Evolutionary conservation across 2,113 vertebrate genomes (phyloP), one percentile per base, ranked within the genome.

Genomic region (Anthoscopus minutus): DNA sequence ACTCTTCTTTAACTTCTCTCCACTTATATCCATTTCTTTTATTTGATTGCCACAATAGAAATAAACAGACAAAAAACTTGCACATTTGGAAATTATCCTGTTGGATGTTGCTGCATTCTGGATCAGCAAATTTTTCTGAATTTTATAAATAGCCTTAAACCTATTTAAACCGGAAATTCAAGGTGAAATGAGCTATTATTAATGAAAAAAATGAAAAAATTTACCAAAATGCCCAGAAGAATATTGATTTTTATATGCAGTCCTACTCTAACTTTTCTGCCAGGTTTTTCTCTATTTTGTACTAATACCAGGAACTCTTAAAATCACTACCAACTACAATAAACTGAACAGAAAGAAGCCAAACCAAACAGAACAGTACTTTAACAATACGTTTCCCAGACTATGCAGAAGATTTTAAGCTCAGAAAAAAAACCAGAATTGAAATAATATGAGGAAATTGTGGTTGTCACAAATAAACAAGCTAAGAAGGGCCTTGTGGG

Each of bases 361-460:
- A 69, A 61, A n/a, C 13, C n/a, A 62, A 78, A 64, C 17, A 56
- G 19, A 74, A 31, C 8, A 66, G 12, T 21, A 67, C 8, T 64
- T 92, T 24, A 30, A 57, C 23, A 77, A 3, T 9, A 61, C 24
- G 5, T 73, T 92, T 79, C 48, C 35, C 40, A 42, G 13, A 12
- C 30, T 27, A 64, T 7, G 18, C 19, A 15, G 28, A 81, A 77
- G 8, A 77, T n/a, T 72, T 91, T 56, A 82, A 70, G 38, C 27
- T 56, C 15, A 82, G 6, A 51, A 70, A 78, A 88, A 81, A 77
- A 56, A 11, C 35, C 16, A 54, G 27, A 91, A 87, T 30, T 67
- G 30, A 94, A 94, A 90, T 15, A 71, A 92, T 90, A 92, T 74
- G 58, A 86, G 79, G 81, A 93, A 95, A 78, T 13, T 56, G 50